Conservation (phyloP, 2,888 invertebrate species). For the Andrena dorsata region DNA sequence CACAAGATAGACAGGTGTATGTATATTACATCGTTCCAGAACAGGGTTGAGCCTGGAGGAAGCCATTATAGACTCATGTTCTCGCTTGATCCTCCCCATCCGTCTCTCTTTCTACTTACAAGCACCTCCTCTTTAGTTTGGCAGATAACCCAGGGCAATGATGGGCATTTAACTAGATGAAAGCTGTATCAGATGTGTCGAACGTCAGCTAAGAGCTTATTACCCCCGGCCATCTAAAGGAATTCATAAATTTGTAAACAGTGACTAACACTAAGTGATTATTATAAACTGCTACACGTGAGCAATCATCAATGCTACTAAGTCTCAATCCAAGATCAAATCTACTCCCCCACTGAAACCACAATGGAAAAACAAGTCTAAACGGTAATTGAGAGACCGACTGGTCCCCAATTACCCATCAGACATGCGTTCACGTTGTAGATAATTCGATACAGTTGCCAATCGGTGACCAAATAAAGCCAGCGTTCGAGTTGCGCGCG, state of each 20-base stretch:
- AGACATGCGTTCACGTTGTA: neutral
- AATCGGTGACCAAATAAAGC: conserved; percentile 51
- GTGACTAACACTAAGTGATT: too few species aligned
- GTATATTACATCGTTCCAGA: conserved; percentile 62
- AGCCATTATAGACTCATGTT: conserved; percentile 73
- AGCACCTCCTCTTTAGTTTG: conserved; percentile 45
- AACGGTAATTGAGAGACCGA: neutral
- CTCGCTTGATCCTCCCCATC: conserved; percentile 51
- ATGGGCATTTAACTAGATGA: conserved; percentile 61
- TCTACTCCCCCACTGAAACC: neutral
- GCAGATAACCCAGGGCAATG: conserved; percentile 66
- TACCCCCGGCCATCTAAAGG: neutral
- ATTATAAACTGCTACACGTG: too few species aligned
- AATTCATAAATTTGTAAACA: neutral
- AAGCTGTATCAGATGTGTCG: conserved; percentile 59
- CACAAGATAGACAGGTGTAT: conserved; percentile 40
- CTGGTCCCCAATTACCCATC: neutral
- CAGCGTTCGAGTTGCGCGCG: conserved; percentile 27
- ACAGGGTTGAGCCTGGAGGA: conserved; percentile 73
- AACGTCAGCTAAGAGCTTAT: neutral
- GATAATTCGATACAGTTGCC: conserved; percentile 27
- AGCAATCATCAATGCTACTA: too few species aligned
- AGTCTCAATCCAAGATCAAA: too few species aligned
- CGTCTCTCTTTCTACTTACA: conserved; percentile 46
- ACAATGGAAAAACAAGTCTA: neutral